Percentiles rank a stretch among this genome's conserved stretches.
These are phyloP conservation scores for Poeciliopsis prolifica DNA, from an alignment of 2,113 vertebrate genomes.

Conservation along the genomic window DNA sequence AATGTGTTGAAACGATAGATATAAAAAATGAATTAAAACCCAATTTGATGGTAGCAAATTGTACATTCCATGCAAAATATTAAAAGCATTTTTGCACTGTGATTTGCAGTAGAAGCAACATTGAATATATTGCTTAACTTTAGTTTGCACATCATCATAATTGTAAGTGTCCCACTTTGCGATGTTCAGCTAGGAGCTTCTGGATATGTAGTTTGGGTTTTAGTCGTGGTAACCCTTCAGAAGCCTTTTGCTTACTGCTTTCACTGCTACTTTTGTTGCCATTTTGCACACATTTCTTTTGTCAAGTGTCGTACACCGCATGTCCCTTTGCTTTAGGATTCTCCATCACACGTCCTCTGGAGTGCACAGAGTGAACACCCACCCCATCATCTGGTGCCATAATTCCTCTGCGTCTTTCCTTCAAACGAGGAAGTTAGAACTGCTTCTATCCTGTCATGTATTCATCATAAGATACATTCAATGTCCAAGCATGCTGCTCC, in stretches of 20 bases:
- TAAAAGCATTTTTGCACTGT: too few relatives aligned
- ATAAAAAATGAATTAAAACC: too few relatives aligned
- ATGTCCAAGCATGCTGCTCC: too few relatives aligned
- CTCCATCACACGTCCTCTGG: neutral
- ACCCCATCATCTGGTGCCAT: neutral
- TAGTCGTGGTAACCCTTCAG: neutral
- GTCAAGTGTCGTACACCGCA: neutral
- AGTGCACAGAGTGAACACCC: neutral
- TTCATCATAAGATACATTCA: neutral
- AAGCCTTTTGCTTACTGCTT: neutral
- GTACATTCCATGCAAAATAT: too few relatives aligned
- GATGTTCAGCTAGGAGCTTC: neutral
- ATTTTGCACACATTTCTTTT: neutral
- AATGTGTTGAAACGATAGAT: too few relatives aligned
- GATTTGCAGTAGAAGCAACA: too few relatives aligned
- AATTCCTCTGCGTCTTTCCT: neutral
- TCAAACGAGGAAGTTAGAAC: neutral
- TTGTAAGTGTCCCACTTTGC: neutral
- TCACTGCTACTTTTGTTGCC: neutral
- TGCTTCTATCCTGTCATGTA: neutral
- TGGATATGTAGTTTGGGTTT: neutral
- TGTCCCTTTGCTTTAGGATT: neutral
- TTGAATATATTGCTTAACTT: too few relatives aligned
- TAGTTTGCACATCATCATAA: neutral
- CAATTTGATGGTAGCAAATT: too few relatives aligned